Percentiles rank a stretch among this genome's conserved stretches.
phyloP scores from a whole-genome alignment of 2,888 invertebrate species.

The Plebejus anna region DNA sequence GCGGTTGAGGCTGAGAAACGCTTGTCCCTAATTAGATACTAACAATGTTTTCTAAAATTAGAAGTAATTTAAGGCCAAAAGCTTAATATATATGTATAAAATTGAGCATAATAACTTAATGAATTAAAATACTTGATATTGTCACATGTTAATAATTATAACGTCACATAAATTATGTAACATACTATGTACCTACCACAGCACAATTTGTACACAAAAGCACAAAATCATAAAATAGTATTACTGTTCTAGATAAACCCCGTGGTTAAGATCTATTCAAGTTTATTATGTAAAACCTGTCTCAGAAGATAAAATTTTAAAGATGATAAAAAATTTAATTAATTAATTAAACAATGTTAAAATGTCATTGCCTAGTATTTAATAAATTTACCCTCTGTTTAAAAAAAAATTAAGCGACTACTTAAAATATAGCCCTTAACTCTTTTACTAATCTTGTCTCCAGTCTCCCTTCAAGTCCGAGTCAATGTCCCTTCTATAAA shows the following conservation, averaged over 20 bases:
- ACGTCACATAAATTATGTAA: neutral
- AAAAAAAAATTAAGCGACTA: neutral
- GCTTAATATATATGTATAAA: neutral
- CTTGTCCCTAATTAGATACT: neutral
- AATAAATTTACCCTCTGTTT: neutral
- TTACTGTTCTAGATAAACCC: too few species aligned
- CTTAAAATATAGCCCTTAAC: neutral
- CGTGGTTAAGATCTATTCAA: too few species aligned
- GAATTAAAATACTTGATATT: neutral
- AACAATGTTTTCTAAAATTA: conserved; percentile 2
- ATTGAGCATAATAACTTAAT: neutral
- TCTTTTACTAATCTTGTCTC: neutral
- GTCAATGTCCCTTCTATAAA: neutral
- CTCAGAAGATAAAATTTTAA: neutral
- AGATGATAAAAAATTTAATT: neutral
- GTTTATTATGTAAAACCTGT: too few species aligned
- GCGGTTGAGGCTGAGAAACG: conserved; percentile 12
- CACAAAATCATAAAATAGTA: too few species aligned
- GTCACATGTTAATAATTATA: too few species aligned
- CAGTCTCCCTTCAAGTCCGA: neutral
- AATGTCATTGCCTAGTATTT: neutral
- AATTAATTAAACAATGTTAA: neutral
- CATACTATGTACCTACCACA: neutral
- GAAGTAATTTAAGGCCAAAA: neutral
- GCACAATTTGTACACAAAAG: too few species aligned